Conservation (phyloP, 2,888 invertebrate genomes). For the Dendrolimus pini region DNA sequence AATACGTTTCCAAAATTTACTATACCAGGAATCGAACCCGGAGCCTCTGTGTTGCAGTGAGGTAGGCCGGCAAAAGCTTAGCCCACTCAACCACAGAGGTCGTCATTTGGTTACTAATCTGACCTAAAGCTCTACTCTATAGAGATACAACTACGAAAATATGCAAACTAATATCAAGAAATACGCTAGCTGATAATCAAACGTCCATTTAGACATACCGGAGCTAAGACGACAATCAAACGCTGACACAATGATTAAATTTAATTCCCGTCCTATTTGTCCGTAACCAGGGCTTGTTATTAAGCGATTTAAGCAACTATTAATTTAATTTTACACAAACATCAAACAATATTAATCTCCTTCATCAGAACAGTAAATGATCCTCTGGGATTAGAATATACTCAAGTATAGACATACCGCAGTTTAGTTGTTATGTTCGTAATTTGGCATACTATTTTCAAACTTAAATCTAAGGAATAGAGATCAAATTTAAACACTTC, state of each 20-base stretch:
- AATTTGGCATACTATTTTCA: too few relatives aligned
- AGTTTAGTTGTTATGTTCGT: background rate
- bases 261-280: background rate
- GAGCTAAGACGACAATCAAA: background rate
- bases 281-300: conserved; percentile 2
- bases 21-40: too few relatives aligned
- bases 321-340: conserved; percentile 20
- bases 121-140: too few relatives aligned
- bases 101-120: too few relatives aligned
- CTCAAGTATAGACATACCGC: background rate
- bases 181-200: background rate
- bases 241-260: background rate
- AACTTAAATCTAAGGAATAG: too few relatives aligned
- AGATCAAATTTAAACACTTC: too few relatives aligned
- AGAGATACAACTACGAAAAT: too few relatives aligned
- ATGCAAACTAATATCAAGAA: too few relatives aligned
- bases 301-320: conserved; percentile 19
- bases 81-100: too few relatives aligned
- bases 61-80: too few relatives aligned
- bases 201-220: background rate
- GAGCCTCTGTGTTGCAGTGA: too few relatives aligned
- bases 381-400: conserved; percentile 13
- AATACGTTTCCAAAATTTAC: too few relatives aligned
- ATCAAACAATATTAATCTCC: conserved; percentile 16
- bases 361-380: conserved; percentile 6